Evolutionary conservation across 2,797 vertebrate species (phyloP).

Genomic region (Pantherophis vulpinus): DNA sequence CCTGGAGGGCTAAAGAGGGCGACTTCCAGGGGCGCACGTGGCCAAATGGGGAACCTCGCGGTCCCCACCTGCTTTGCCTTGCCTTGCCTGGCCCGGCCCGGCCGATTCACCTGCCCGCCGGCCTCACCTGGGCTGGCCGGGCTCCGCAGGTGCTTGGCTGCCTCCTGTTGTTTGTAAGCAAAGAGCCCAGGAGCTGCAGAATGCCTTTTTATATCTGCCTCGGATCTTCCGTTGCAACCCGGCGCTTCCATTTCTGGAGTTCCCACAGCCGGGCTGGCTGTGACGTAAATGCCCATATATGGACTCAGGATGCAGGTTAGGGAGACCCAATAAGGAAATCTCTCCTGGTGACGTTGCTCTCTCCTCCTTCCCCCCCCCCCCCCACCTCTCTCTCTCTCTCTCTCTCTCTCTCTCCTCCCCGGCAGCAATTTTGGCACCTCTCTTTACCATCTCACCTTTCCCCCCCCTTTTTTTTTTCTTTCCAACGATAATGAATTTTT

Average conservation of each 20-base stretch:
- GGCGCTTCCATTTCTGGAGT: slow-evolving; percentile 98
- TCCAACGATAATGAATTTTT: neutral
- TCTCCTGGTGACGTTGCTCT: slow-evolving; percentile 80
- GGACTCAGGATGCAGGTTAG: slow-evolving; percentile 97
- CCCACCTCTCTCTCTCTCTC: too few relatives aligned
- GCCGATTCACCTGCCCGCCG: slow-evolving; percentile 10
- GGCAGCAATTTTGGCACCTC: neutral
- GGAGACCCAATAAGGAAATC: slow-evolving; percentile 86
- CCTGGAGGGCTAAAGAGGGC: neutral
- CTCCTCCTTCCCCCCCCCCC: too few relatives aligned
- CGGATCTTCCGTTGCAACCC: slow-evolving; percentile 91
- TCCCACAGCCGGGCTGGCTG: slow-evolving; percentile 80
- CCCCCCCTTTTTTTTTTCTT: too few relatives aligned
- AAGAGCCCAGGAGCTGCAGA: slow-evolving; percentile 50
- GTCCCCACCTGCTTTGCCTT: neutral
- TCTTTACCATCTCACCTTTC: neutral
- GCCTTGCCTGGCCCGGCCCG: neutral
- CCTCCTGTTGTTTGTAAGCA: slow-evolving; percentile 14
- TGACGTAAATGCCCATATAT: slow-evolving; percentile 98
- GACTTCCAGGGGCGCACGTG: neutral
- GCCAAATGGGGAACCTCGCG: neutral
- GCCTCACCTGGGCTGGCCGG: neutral
- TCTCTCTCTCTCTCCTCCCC: neutral
- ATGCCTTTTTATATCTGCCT: slow-evolving; percentile 87
- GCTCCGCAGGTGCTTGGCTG: neutral